Evolutionary conservation across 2,797 vertebrate species (phyloP).

Genomic region (Eleutherodactylus coqui): DNA sequence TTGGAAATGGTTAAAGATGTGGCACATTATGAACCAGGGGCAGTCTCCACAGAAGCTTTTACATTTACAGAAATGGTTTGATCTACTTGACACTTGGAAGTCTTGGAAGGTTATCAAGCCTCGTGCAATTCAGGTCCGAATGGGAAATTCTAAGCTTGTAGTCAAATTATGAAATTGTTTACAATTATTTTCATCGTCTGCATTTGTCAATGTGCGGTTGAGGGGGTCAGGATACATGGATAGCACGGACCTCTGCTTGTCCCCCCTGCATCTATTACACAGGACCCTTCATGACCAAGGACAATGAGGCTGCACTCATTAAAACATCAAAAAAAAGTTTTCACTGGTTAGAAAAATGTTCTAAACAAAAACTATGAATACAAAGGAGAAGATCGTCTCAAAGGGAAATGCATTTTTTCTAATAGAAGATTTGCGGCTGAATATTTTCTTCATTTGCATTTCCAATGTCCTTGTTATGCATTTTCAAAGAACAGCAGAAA

Average conservation of each 20-base stretch:
- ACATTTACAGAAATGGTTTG: background rate
- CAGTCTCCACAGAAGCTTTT: background rate
- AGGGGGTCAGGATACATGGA: background rate
- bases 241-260: too few relatives aligned
- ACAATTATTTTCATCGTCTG: background rate
- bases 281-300: background rate
- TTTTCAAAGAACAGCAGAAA: too few relatives aligned
- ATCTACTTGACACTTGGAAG: slow-evolving; percentile 31
- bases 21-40: background rate
- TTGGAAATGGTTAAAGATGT: too few relatives aligned
- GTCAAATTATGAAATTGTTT: slow-evolving; percentile 10
- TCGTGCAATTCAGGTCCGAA: background rate
- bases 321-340: background rate
- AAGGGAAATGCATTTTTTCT: background rate
- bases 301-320: background rate
- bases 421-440: background rate
- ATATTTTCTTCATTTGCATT: slow-evolving; percentile 25
- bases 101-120: slow-evolving; percentile 24
- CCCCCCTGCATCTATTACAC: background rate
- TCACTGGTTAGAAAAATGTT: background rate
- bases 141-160: slow-evolving; percentile 5
- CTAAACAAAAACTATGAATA: background rate
- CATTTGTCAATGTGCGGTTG: background rate
- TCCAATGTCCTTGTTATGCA: background rate
- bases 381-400: slow-evolving; percentile 8